Percentiles rank a stretch among this genome's conserved stretches.
phyloP scores from a whole-genome alignment of 2,888 invertebrate species.

The Prostheceraeus crozeri region DNA sequence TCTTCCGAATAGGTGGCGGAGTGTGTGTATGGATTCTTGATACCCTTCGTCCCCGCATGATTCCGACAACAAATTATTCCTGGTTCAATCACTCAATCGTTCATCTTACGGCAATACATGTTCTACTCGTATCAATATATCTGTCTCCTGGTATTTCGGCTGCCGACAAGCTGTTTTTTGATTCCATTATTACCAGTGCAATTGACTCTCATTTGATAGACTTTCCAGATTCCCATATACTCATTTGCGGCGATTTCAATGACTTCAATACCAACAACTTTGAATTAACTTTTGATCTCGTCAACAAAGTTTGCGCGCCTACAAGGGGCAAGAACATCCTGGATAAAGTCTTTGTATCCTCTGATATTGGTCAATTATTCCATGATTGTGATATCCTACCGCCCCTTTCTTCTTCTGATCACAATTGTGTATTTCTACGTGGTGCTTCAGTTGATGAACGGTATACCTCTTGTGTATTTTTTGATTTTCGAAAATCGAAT shows the following conservation, averaged over 20 bases:
- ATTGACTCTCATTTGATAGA: constrained; percentile 20
- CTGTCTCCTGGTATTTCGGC: constrained; percentile 8
- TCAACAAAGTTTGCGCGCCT: constrained; percentile 13
- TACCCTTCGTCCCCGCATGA: not conserved
- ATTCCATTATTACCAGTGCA: constrained; percentile 8
- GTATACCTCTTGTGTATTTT: too few relatives aligned
- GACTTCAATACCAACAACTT: constrained; percentile 21
- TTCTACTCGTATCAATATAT: constrained; percentile 20
- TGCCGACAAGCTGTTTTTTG: constrained; percentile 12
- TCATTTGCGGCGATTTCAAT: constrained; percentile 18
- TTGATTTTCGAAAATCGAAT: too few relatives aligned
- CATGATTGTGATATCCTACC: constrained; percentile 23
- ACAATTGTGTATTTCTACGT: constrained; percentile 8
- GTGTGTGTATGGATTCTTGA: constrained; percentile 17
- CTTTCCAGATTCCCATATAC: constrained; percentile 2
- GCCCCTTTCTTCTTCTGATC: not conserved
- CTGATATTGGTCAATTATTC: not conserved
- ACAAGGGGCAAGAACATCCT: constrained; percentile 23
- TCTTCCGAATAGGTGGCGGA: constrained; percentile 23
- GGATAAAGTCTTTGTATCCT: constrained; percentile 20
- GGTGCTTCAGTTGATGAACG: too few relatives aligned
- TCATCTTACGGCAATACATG: constrained; percentile 1
- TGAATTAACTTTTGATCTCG: constrained; percentile 18
- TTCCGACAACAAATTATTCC: not conserved
- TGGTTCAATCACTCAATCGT: not conserved